Percentiles rank a stretch among this genome's conserved stretches.
Evolutionary conservation across 2,888 invertebrate species (phyloP).

Genomic region (Lepidocyrtoides sp.): DNA sequence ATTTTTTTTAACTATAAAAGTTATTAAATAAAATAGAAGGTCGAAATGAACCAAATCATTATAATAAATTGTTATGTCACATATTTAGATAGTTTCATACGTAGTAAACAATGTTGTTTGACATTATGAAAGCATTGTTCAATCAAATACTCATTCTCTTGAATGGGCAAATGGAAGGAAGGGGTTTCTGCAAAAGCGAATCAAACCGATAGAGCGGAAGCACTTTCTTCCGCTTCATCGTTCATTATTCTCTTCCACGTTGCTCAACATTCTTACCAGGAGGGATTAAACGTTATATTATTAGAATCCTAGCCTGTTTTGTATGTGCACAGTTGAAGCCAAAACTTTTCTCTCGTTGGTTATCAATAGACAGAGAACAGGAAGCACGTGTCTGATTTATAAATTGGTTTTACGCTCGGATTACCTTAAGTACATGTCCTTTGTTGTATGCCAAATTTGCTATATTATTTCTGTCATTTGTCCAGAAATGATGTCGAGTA

Average conservation of each 20-base stretch:
- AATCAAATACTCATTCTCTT: too few relatives aligned
- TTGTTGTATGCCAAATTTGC: conserved; percentile 4
- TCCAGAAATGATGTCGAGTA: background rate
- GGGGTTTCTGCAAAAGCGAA: conserved; percentile 39
- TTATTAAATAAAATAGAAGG: too few relatives aligned
- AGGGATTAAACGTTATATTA: background rate
- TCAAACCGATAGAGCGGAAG: conserved; percentile 40
- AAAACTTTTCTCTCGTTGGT: too few relatives aligned
- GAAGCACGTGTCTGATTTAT: conserved; percentile 48
- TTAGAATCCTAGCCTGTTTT: too few relatives aligned
- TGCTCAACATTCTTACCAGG: background rate
- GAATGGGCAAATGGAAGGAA: conserved; percentile 55
- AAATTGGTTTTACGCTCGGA: conserved; percentile 34
- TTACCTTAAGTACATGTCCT: background rate
- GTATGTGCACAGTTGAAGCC: too few relatives aligned
- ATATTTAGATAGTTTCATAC: too few relatives aligned
- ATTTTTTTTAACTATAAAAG: too few relatives aligned
- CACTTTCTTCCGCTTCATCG: conserved; percentile 12
- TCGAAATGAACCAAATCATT: too few relatives aligned
- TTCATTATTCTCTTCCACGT: conserved; percentile 24
- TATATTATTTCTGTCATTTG: background rate
- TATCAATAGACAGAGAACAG: background rate
- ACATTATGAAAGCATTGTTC: too few relatives aligned
- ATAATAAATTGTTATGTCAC: too few relatives aligned
- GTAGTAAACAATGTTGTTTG: too few relatives aligned